Base-by-base conservation (phyloP, 2,797 vertebrate genomes). In the Bradypodion ventrale region DNA sequence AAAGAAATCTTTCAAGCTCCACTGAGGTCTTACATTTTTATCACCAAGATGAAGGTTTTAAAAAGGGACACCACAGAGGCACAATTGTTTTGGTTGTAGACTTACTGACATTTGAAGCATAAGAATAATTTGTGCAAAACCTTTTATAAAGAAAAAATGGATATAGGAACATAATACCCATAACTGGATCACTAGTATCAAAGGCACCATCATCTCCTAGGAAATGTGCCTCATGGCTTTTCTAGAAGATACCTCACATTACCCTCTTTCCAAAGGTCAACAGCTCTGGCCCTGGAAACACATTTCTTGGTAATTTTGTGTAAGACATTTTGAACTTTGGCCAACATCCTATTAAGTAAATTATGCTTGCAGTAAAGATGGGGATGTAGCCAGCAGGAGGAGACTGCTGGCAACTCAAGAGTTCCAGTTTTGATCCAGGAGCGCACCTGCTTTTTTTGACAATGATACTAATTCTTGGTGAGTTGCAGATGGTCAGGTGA, bases 31-130 rank as follows among this genome's bases (percentile, higher is more conserved):
- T 87, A 84, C 75, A 87, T 90, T 91, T 91, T 90, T 78, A 87
- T 72, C 87, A 85, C 75, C 73, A 87, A 92, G 93, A 94, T 92
- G 94, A 92, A 93, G 93, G 85, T 69, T 83, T n/a, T 78, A 94
- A 91, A 91, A 90, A 83, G 88, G 59, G 88, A 93, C 88, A 89
- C 88, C 89, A 44, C 85, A 89, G 68, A 86, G 80, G 82, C 32
- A 73, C 69, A 76, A 76, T 52, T 94, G 75, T 75, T 91, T 92
- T 94, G 87, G 89, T 90, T 92, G 80, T 87, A 80, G 90, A 91
- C 88, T 88, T 75, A 37, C 84, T 90, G 87, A 85, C 90, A 81
- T 91, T 91, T 91, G 87, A 82, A 91, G 83, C 62, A 88, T 69
- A 37, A 40, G 32, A 37, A n/a, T 79, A 72, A 25, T 84, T 73